These are phyloP conservation scores for Carcina quercana DNA, from an alignment of 2,888 invertebrate species.

Conservation along the genomic window DNA sequence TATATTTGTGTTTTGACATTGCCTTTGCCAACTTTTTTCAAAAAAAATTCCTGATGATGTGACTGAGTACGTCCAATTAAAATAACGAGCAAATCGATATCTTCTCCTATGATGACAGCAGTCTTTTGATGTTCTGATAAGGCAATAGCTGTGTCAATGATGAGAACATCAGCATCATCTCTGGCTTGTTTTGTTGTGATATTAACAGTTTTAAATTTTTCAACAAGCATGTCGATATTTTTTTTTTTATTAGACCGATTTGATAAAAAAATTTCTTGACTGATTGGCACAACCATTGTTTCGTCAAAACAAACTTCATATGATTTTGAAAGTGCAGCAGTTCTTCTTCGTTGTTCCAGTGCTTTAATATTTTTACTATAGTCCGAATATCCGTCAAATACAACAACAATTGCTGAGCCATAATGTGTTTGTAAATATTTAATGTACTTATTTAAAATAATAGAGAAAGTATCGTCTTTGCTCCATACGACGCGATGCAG, in stretches of 20 bases:
- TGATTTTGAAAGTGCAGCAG: slow-evolving; percentile 33
- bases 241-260: slow-evolving; percentile 22
- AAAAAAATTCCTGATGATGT: slow-evolving; percentile 26
- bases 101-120: slow-evolving; percentile 33
- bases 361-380: slow-evolving; percentile 34
- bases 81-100: slow-evolving; percentile 36
- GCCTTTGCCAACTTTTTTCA: slow-evolving; percentile 35
- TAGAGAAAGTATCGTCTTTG: no score
- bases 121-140: slow-evolving; percentile 20
- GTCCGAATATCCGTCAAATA: slow-evolving; percentile 31
- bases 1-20: slow-evolving; percentile 33
- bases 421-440: no score
- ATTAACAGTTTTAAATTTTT: slow-evolving; percentile 32
- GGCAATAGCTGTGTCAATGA: slow-evolving; percentile 34
- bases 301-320: slow-evolving; percentile 35
- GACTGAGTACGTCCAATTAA: slow-evolving; percentile 32
- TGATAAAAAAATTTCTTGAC: slow-evolving; percentile 17
- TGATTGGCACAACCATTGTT: slow-evolving; percentile 23
- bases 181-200: slow-evolving; percentile 34
- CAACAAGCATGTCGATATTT: slow-evolving; percentile 29
- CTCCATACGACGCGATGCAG: no score
- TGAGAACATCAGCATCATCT: slow-evolving; percentile 40
- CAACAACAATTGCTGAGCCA: no score
- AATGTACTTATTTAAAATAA: no score
- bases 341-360: slow-evolving; percentile 34